Base-by-base conservation (phyloP, 1,140 invertebrate genomes). In the Bombus sibiricus region DNA sequence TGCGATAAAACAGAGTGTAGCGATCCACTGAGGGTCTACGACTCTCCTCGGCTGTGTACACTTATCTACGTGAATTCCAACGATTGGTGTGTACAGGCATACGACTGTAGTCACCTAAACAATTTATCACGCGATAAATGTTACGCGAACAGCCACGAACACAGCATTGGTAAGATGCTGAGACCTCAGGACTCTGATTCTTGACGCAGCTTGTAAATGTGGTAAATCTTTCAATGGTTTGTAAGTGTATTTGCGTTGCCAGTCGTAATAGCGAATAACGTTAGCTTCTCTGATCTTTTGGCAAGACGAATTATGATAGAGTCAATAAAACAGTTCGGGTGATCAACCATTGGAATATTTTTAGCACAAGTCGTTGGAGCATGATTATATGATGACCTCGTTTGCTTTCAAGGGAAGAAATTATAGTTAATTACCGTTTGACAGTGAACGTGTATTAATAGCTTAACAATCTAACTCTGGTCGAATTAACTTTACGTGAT, bases 61-160 rank as follows among this genome's bases (percentile, higher is more conserved):
- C 88, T 89, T 0, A 57, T 91, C 0, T 89, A 88, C 39, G 43
- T 86, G 34, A 92, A 92, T 10, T 59, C 86, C 0, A 68, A 28
- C 2, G 90, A 92, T 34, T 92, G 91, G 43, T 93, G 92, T 57
- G 66, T 91, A 1, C 28, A 69, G 10, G 43, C 39, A n/a, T 92
- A 89, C 41, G 41, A 90, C 25, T 92, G 89, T 59, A 72, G 79
- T 6, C 66, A 89, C 39, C 9, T 93, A 15, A 39, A 73, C 1
- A 34, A 18, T 0, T 85, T 84, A 77, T 77, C 86, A 5, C 34
- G 15, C 0, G 9, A 89, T 2, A 92, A 92, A 22, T 92, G 89
- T 74, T 89, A 93, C 32, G 59, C 77, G 22, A 92, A 93, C 41
- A 82, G 66, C 0, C 34, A 87, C 0, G 85, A 59, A 28, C 92